A percentile compares a stretch with the other conserved stretches of the same genome.
These are phyloP conservation scores for Cacoxenus indagator DNA, from an alignment of 2,888 invertebrate species.

Conservation along the genomic window DNA sequence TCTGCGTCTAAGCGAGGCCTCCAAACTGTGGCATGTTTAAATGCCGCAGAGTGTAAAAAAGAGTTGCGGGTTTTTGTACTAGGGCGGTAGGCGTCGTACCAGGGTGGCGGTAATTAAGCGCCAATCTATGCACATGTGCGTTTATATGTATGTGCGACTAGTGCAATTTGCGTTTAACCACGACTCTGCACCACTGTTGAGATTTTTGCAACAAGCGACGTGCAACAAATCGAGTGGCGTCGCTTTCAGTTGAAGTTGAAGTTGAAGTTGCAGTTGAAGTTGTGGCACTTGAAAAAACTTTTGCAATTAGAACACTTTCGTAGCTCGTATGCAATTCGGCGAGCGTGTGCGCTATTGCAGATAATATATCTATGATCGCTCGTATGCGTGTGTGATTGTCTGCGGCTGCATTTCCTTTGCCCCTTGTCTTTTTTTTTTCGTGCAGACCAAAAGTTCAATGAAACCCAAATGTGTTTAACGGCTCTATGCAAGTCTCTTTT, in stretches of 20 bases:
- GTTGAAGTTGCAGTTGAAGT: neutral
- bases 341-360: neutral
- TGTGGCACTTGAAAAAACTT: conserved; percentile 44
- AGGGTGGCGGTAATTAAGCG: neutral
- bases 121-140: neutral
- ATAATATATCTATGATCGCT: neutral
- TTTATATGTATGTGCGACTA: conserved; percentile 1
- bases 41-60: conserved; percentile 15
- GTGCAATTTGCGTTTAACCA: conserved; percentile 17
- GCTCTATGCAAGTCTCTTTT: neutral
- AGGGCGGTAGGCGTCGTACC: too few species aligned
- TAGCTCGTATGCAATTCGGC: conserved; percentile 28
- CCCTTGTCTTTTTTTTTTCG: conserved; percentile 45
- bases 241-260: neutral
- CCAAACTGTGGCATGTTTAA: conserved; percentile 1
- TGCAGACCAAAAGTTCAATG: conserved; percentile 6
- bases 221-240: neutral
- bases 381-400: neutral
- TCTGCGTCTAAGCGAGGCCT: neutral
- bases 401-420: conserved; percentile 36
- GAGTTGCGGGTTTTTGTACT: conserved; percentile 7
- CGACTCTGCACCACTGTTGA: neutral
- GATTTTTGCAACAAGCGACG: neutral
- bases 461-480: neutral
- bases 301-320: conserved; percentile 52